Evolutionary conservation across 2,113 vertebrate species (phyloP).

Genomic region (Nothobranchius kuhntae): DNA sequence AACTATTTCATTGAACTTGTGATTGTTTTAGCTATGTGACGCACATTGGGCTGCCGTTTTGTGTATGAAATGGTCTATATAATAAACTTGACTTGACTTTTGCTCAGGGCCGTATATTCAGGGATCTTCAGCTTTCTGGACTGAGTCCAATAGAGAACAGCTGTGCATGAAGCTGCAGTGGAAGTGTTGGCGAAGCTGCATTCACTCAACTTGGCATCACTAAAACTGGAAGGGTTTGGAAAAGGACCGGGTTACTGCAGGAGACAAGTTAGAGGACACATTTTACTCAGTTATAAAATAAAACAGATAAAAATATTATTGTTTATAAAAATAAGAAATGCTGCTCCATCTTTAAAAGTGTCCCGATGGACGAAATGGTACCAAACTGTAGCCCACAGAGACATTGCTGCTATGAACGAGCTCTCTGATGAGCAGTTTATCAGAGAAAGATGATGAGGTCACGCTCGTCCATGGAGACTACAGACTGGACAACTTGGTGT

Average conservation of each 20-base stretch:
- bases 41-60: too few relatives aligned
- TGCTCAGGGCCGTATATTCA: slow-evolving; percentile 88
- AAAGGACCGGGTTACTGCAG: slow-evolving; percentile 86
- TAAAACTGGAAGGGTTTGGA: slow-evolving; percentile 85
- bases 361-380: slow-evolving; percentile 88
- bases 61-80: too few relatives aligned
- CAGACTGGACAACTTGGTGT: slow-evolving; percentile 89
- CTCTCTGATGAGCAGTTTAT: slow-evolving; percentile 85
- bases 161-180: slow-evolving; percentile 85
- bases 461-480: slow-evolving; percentile 91
- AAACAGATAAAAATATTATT: too few relatives aligned
- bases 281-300: rapidly evolving
- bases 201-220: slow-evolving; percentile 75
- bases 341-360: slow-evolving; percentile 73
- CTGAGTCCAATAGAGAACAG: slow-evolving; percentile 82
- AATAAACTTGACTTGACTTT: too few relatives aligned
- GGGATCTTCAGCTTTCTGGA: slow-evolving; percentile 81
- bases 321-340: too few relatives aligned
- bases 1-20: too few relatives aligned
- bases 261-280: slow-evolving; percentile 83
- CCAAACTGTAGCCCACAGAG: slow-evolving; percentile 80
- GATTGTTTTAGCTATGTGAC: too few relatives aligned
- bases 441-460: slow-evolving; percentile 82
- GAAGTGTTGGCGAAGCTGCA: slow-evolving; percentile 87
- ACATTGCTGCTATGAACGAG: slow-evolving; percentile 85